Base-by-base conservation (phyloP, 2,797 vertebrate genomes). In the Parotocinclus haroldoi region DNA sequence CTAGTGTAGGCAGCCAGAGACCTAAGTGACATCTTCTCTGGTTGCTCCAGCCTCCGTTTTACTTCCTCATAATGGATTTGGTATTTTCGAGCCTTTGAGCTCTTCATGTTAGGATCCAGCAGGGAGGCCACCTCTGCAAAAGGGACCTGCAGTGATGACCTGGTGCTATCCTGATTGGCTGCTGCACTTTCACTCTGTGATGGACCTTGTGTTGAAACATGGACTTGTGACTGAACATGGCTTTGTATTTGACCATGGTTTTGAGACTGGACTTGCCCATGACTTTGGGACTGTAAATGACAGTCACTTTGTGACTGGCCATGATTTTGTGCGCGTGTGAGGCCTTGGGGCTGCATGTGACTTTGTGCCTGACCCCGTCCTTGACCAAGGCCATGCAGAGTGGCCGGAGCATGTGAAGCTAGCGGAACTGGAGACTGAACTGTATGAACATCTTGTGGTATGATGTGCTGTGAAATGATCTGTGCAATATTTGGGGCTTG, bases 21-120 rank as follows among this genome's bases (percentile, higher is more conserved):
- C 49, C 91, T 84, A 44, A 92, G 84, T 5, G 91, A 92, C 91
- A 92, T 92, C 82, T 91, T 92, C 81, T 92, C 91, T 0, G 91
- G 91, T 4, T 84, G 75, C 79, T 91, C 85, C 48, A 92, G 82
- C 1, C 91, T 88, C 13, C 91, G 83, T 54, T 90, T 90, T 7
- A 92, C 90, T 72, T 92, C 91, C 1, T 91, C 86, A 6, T 91
- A 92, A 0, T 87, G 86, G 72, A 92, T 90, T 38, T 82, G 69
- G 56, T 72, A 89, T 87, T 89, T 81, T 82, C 90, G 86, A 55
- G 91, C 91, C 66, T 91, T 92, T 7, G 91, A 90, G 61, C 91
- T 89, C 73, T 92, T 92, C 91, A 92, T 92, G 83, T 92, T 92
- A 18, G 91, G 91, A 69, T 92, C 91, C 66, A 92, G 83, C 52